Base-by-base conservation (phyloP, 2,888 invertebrate genomes). In the Gymnosoma rotundatum region DNA sequence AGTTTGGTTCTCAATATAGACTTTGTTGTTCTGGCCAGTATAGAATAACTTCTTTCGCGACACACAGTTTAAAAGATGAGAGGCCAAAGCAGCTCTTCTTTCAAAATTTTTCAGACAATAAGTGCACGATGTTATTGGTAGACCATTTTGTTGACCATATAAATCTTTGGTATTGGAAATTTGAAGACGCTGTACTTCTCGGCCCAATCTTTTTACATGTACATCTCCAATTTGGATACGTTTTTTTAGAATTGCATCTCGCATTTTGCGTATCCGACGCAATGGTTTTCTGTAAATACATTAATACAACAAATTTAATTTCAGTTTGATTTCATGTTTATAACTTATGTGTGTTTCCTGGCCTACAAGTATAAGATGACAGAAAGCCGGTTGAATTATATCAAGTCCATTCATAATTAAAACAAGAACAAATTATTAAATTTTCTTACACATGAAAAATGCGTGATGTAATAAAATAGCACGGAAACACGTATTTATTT, bases 41-140 rank as follows among this genome's bases (percentile, higher is more conserved):
- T 54, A 60, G 21, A 38, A 20, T 21, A 70, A 78, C 82, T 75
- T 88, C 87, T 58, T 93, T 93, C 83, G 93, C 2, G 92, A 91
- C 8, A 93, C 93, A 90, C 96, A 96, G 75, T 94, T 94, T 89
- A 95, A 94, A 52, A 95, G 93, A 92, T 96, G 96, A 21, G 96
- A 94, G 8, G 94, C 94, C 5, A 96, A 92, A 2, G 96, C 96
- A 14, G 95, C 96, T 86, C 94, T 94, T 0, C 95, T 93, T 89
- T 96, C 96, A 89, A 96, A 96, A 79, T 94, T 93, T 86, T 95
- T 94, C 0, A 95, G 95, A 90, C 96, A 96, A 94, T 90, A 91
- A 21, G 88, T 88, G 86, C 92, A 89, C 93, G 94, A 89, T 87
- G 95, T 92, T 63, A 94, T 95, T 87, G 95, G 93, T 90, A 95